These are phyloP conservation scores for Cheilosia grossa DNA, from an alignment of 2,888 invertebrate species.

Conservation along the genomic window DNA sequence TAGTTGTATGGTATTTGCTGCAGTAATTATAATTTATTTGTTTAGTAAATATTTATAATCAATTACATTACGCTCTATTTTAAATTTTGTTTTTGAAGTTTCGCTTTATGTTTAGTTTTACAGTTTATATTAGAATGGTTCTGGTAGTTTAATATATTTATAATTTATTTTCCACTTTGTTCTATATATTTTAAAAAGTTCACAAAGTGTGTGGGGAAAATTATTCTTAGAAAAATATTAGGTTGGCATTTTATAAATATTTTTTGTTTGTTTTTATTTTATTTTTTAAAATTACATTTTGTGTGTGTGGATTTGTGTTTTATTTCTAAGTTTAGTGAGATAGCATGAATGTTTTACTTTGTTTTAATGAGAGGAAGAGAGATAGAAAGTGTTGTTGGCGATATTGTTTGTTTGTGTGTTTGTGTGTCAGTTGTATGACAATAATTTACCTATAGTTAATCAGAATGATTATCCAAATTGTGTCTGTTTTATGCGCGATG, in stretches of 20 bases:
- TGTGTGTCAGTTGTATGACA: constrained; percentile 46
- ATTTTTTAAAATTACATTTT: constrained; percentile 48
- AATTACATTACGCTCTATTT: constrained; percentile 66
- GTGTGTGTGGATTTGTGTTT: constrained; percentile 40
- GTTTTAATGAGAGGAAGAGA: constrained; percentile 61
- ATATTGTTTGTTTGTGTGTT: constrained; percentile 23
- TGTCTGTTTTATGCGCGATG: not conserved
- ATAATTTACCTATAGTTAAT: not conserved
- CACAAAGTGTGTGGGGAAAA: constrained; percentile 72
- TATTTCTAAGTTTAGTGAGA: constrained; percentile 60
- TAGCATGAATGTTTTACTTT: constrained; percentile 63
- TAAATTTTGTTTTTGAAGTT: constrained; percentile 18
- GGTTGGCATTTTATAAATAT: constrained; percentile 72
- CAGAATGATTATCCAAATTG: not conserved
- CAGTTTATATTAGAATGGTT: constrained; percentile 72
- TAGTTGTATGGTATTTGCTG: constrained; percentile 65
- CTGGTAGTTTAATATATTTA: constrained; percentile 50
- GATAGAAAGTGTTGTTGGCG: constrained; percentile 59
- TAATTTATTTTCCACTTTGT: constrained; percentile 28
- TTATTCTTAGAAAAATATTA: constrained; percentile 75
- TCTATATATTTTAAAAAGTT: constrained; percentile 58
- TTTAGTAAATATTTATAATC: constrained; percentile 67
- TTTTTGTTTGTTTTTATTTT: constrained; percentile 31
- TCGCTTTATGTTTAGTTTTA: constrained; percentile 61
- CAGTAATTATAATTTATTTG: constrained; percentile 44